phyloP scores from a whole-genome alignment of 2,888 invertebrate species.

The Ormia ochracea region DNA sequence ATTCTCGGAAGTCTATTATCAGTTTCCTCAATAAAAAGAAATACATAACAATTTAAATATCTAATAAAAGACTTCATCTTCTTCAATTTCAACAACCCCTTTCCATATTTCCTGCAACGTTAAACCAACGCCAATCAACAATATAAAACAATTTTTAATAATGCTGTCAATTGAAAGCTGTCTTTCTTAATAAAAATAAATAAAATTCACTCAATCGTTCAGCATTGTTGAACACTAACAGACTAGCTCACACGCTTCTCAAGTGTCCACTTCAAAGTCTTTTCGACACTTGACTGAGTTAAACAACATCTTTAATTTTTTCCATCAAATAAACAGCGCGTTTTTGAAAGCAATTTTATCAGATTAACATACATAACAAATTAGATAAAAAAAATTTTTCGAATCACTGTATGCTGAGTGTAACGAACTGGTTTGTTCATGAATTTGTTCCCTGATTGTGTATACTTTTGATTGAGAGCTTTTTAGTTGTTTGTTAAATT shows the following conservation, averaged over 20 bases:
- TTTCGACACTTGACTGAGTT: conserved; percentile 44
- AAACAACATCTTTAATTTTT: conserved; percentile 16
- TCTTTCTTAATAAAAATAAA: conserved; percentile 41
- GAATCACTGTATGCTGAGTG: conserved; percentile 6
- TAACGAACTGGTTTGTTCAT: background rate
- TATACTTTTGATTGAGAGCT: background rate
- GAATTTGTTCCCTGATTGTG: background rate
- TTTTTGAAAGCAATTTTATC: conserved; percentile 26
- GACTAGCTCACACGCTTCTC: conserved; percentile 26
- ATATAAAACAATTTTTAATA: background rate
- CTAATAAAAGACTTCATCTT: background rate
- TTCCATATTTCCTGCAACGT: background rate
- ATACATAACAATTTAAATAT: background rate
- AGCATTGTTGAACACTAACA: background rate
- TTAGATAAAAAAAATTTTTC: conserved; percentile 20
- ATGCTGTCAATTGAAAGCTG: conserved; percentile 45
- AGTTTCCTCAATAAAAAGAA: conserved; percentile 1
- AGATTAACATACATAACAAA: conserved; percentile 51
- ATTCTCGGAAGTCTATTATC: conserved; percentile 9
- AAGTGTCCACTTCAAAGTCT: conserved; percentile 47
- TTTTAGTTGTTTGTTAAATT: conserved; percentile 8
- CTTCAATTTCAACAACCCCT: conserved; percentile 9
- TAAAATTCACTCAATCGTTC: conserved; percentile 22
- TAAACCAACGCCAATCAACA: conserved; percentile 8
- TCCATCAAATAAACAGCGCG: background rate